Evolutionary conservation across 2,113 vertebrate species (phyloP).

Genomic region (Chloebia gouldiae): DNA sequence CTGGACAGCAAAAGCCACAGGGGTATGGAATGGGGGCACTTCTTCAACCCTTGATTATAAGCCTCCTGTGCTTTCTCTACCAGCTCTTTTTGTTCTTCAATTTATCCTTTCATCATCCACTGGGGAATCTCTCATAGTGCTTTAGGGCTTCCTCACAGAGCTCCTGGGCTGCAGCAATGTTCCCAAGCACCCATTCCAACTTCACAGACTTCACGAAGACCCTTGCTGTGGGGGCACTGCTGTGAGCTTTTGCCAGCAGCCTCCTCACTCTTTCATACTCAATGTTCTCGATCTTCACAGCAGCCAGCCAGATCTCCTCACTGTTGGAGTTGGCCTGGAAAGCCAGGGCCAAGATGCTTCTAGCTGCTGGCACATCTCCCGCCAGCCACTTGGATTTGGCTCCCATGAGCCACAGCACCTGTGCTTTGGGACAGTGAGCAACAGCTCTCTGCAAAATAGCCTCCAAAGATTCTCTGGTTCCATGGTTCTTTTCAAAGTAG

Average conservation of each 20-base stretch:
- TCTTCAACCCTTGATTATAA: slow-evolving; percentile 78
- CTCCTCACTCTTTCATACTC: too few relatives aligned
- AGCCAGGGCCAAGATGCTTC: background rate
- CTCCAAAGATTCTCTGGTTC: background rate
- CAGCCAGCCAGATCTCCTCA: too few relatives aligned
- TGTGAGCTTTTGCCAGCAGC: too few relatives aligned
- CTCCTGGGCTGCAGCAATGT: background rate
- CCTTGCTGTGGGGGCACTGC: too few relatives aligned
- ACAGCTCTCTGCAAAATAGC: background rate
- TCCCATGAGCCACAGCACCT: background rate
- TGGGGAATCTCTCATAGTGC: background rate
- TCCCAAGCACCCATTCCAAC: background rate
- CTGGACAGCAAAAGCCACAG: slow-evolving; percentile 94
- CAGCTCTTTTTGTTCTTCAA: background rate
- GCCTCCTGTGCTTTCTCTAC: background rate
- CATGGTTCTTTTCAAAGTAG: background rate
- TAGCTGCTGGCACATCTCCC: background rate
- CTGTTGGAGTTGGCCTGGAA: background rate
- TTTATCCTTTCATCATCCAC: background rate
- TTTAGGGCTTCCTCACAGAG: background rate
- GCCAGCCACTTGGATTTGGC: background rate
- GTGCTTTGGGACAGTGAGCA: background rate
- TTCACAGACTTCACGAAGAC: background rate
- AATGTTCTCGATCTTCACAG: too few relatives aligned
- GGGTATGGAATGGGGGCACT: slow-evolving; percentile 90